Base-by-base conservation (phyloP, 2,113 vertebrate species). In the Lanius collurio region DNA sequence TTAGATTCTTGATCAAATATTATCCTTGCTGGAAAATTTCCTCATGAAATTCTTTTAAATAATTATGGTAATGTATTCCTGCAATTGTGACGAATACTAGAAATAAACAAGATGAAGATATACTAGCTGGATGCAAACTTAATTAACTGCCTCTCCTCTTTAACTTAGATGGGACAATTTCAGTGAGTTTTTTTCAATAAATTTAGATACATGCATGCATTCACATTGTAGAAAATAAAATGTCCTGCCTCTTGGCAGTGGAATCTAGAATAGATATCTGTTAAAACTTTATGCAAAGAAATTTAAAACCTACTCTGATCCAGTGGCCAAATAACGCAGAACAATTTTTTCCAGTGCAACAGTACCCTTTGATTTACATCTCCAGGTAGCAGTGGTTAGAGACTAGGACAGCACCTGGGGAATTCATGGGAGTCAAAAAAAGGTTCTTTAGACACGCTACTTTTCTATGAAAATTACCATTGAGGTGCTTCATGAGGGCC, bases 361-460 rank as follows among this genome's bases (percentile, higher is more conserved):
- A 39, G 8, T 7, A 65, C 3, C 3, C 4, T 63, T 28, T n/a
- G 44, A 60, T 76, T 78, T 82, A 31, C 4, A 47, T 30, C 27
- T 46, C 6, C 37, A 64, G 7, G 10, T 56, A 20, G 27, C 14
- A 59, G 10, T 52, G 19, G 14, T 42, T 65, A 73, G 13, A 49
- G 24, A 41, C 4, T 27, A 62, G 41, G 30, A 13, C 14, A 70
- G 5, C 18, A 55, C 2, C 4, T 4, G 9, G 14, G 7, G 7
- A 33, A 69, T 70, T 62, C n/a, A 37, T 19, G 2, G 22, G 19
- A 10, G 5, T 3, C 3, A 33, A 33, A 33, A 42, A 44, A 59
- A 0, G 1, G 0, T 37, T 47, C 3, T 67, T 69, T 63, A 12
- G 8, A 20, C 5, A 10, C 17, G 5, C 1, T 28, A 5, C 14